Percentiles rank a stretch among this genome's conserved stretches.
Evolutionary conservation across 2,888 invertebrate species (phyloP).

Genomic region (Cephus rjabovi): DNA sequence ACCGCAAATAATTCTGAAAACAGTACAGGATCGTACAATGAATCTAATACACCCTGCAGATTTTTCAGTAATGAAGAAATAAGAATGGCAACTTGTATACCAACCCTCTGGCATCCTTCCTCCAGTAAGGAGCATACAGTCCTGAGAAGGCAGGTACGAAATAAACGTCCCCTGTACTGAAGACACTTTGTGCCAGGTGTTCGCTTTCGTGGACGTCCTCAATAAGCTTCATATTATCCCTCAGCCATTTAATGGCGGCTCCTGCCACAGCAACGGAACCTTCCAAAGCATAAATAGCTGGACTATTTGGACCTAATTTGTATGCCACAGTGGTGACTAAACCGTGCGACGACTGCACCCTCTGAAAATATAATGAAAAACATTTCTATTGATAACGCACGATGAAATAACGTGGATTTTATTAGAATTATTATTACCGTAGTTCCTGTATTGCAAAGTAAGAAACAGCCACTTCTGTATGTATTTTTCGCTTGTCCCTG

Average conservation of each 20-base stretch:
- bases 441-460: conserved; percentile 94
- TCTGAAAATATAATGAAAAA: conserved; percentile 62
- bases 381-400: neutral
- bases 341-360: conserved; percentile 88
- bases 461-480: conserved; percentile 93
- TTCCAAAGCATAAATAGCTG: conserved; percentile 94
- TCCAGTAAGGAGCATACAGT: conserved; percentile 97
- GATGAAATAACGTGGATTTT: neutral
- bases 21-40: neutral
- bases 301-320: conserved; percentile 83
- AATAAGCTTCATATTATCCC: conserved; percentile 90
- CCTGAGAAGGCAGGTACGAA: conserved; percentile 99
- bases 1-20: conserved; percentile 87
- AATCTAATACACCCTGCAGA: neutral
- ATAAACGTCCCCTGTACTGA: conserved; percentile 93
- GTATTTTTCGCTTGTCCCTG: conserved; percentile 95
- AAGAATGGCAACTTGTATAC: conserved; percentile 30
- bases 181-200: conserved; percentile 81
- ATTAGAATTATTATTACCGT: conserved; percentile 64
- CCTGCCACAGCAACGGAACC: conserved; percentile 95
- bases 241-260: conserved; percentile 91
- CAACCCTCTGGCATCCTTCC: conserved; percentile 93
- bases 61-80: neutral
- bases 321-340: conserved; percentile 92
- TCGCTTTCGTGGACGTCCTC: conserved; percentile 77